Evolutionary conservation across 2,113 vertebrate species (phyloP).

Genomic region (Lepus timidus): DNA sequence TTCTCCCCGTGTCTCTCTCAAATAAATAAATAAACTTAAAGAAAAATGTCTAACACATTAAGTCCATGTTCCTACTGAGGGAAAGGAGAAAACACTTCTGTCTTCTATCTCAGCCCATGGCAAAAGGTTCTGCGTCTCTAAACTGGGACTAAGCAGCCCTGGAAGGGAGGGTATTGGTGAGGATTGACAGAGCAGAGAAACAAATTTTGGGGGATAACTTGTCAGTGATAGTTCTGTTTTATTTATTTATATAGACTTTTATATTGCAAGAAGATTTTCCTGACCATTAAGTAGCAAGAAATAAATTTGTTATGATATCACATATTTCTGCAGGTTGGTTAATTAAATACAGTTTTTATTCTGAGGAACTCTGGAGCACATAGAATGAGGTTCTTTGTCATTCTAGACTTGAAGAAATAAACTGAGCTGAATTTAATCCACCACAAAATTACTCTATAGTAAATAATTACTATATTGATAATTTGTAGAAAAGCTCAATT

Average conservation of each 20-base stretch:
- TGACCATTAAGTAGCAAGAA: neutral
- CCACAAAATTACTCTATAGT: neutral
- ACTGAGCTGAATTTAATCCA: constrained; percentile 22
- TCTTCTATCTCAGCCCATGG: neutral
- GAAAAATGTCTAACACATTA: neutral
- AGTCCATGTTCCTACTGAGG: neutral
- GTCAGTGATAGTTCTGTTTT: neutral
- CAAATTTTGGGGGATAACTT: neutral
- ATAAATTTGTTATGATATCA: neutral
- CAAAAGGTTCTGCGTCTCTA: neutral
- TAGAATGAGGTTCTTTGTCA: neutral
- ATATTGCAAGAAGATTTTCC: neutral
- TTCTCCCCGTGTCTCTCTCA: too few species aligned
- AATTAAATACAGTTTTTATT: neutral
- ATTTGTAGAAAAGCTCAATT: neutral
- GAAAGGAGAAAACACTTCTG: neutral
- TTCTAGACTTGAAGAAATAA: neutral
- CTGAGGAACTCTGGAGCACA: neutral
- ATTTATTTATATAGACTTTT: neutral
- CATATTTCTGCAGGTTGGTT: neutral
- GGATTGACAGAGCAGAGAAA: neutral
- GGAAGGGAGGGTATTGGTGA: neutral
- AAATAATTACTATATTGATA: neutral
- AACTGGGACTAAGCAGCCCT: neutral
- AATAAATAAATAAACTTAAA: too few species aligned